Evolutionary conservation across 2,797 vertebrate genomes (phyloP), one percentile per base, ranked within the genome.

Genomic region (Lindbergichthys nudifrons): DNA sequence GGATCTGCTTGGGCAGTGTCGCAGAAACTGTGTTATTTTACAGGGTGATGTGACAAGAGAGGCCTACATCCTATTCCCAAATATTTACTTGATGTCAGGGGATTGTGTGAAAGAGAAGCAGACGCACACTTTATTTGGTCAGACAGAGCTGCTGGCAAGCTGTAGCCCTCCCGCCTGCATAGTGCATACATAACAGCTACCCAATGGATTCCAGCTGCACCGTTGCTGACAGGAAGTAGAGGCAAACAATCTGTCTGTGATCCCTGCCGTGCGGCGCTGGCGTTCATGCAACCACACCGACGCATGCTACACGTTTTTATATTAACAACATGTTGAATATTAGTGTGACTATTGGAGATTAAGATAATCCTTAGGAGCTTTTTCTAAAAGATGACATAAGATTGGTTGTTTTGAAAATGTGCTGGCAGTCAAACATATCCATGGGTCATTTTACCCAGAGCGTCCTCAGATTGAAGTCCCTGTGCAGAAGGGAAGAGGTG

Each of bases 301-400:
- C 67, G 72, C 70, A 18, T 67, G 65, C 60, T 62, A 59, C 70
- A 70, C 53, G 71, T 26, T 77, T 86, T 87, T 80, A 82, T 81
- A 76, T 81, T 76, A 79, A 84, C 77, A 79, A 59, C 85, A 79
- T 77, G 82, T 64, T 71, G 73, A 86, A 72, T 77, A 53, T 80
- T 64, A 46, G 72, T 70, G 73, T 70, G 69, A 85, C 76, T 74
- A 53, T 78, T 60, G 43, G 75, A 72, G 65, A 73, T 75, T 71
- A 75, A 61, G 79, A 70, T 91, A 90, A 92, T 91, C 87, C 87
- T 87, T 76, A 87, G 70, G 79, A 80, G 84, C 85, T 87, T 87
- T 87, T 75, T 70, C 43, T 58, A 41, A 71, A 86, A 78, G 81
- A 82, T 75, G 82, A 79, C 78, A 77, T 75, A 4, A 59, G 80